These are phyloP conservation scores for Luscinia luscinia DNA, from an alignment of 2,797 vertebrate genomes.

Conservation along the genomic window DNA sequence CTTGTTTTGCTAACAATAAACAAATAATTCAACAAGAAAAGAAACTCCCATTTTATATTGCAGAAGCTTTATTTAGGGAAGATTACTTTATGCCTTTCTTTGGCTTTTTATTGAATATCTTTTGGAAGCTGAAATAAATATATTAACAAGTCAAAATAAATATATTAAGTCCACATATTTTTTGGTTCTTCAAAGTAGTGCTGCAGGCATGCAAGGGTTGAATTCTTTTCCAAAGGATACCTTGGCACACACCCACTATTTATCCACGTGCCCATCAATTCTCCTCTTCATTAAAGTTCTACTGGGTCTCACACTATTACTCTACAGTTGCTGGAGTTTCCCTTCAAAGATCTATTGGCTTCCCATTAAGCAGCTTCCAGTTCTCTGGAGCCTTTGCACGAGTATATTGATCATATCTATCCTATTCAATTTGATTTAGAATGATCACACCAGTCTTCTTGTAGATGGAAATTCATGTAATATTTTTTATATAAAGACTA, in stretches of 20 bases:
- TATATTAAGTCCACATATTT: not conserved
- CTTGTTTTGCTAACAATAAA: not conserved
- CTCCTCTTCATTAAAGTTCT: not conserved
- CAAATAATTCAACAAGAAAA: not conserved
- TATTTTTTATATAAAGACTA: not conserved
- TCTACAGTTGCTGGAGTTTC: not conserved
- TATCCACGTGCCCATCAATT: not conserved
- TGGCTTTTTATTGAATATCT: not conserved
- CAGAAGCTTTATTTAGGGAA: not conserved
- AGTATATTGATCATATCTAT: not conserved
- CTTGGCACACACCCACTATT: not conserved
- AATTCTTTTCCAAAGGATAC: not conserved
- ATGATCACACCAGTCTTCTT: not conserved
- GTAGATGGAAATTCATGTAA: not conserved
- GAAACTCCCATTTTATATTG: not conserved
- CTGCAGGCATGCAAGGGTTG: not conserved
- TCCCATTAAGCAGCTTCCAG: not conserved
- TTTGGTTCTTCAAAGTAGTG: not conserved
- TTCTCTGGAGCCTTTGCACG: not conserved
- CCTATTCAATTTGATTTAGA: not conserved
- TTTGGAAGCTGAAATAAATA: not conserved
- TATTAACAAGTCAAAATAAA: not conserved
- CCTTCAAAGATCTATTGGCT: not conserved
- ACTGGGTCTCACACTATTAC: not conserved
- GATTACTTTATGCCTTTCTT: not conserved